phyloP scores from a whole-genome alignment of 2,888 invertebrate genomes.

The Linnaemya tessellans region DNA sequence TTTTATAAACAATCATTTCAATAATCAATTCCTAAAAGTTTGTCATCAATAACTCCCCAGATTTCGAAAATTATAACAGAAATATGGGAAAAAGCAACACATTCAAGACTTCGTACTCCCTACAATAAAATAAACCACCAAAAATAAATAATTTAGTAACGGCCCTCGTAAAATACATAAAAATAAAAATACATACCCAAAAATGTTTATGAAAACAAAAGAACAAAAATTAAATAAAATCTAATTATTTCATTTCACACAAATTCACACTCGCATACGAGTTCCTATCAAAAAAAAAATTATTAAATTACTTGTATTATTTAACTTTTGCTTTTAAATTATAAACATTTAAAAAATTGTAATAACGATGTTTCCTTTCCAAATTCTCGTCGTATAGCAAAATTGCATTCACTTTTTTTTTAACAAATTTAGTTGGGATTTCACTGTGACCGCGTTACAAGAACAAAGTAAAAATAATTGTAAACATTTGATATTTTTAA shows the following conservation, averaged over 20 bases:
- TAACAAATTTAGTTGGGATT: conserved; percentile 16
- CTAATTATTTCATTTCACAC: background rate
- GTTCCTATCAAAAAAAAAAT: background rate
- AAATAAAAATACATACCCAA: background rate
- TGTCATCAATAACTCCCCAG: too few species aligned
- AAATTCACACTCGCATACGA: background rate
- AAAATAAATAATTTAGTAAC: too few species aligned
- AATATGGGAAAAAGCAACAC: too few species aligned
- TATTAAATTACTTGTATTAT: background rate
- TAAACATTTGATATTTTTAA: conserved; percentile 12
- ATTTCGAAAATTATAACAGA: too few species aligned
- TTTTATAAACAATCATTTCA: too few species aligned
- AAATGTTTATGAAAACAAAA: background rate
- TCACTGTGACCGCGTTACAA: conserved; percentile 34
- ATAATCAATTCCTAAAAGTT: too few species aligned
- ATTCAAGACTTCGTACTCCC: too few species aligned
- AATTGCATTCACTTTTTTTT: conserved; percentile 30
- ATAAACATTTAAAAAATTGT: background rate
- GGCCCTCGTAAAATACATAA: background rate
- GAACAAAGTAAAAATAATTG: conserved; percentile 17
- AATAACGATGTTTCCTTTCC: conserved; percentile 25
- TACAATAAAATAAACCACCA: too few species aligned
- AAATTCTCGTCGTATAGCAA: background rate
- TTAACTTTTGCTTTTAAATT: conserved; percentile 6
- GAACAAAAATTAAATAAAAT: background rate